A percentile compares a stretch with the other conserved stretches of the same genome.
phyloP scores from a whole-genome alignment of 1,140 invertebrate species.

The Callitettix versicolor region DNA sequence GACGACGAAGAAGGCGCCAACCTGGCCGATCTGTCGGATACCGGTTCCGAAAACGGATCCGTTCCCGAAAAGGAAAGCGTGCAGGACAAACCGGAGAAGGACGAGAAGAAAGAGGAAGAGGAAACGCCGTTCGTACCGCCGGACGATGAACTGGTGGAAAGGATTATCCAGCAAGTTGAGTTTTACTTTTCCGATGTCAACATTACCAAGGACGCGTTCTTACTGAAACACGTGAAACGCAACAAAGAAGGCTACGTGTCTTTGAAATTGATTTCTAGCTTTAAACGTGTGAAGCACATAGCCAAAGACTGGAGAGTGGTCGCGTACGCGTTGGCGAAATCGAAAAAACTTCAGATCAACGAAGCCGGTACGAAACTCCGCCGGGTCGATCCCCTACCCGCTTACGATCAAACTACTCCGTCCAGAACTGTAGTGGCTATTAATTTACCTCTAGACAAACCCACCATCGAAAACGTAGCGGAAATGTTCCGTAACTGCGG shows the following conservation, averaged over 20 bases:
- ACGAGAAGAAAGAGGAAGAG: slow-evolving; percentile 24
- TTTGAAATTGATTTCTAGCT: slow-evolving; percentile 85
- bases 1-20: slow-evolving; percentile 40
- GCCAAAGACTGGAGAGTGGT: slow-evolving; percentile 89
- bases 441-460: slow-evolving; percentile 68
- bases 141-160: slow-evolving; percentile 58
- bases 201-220: slow-evolving; percentile 88
- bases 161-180: slow-evolving; percentile 76
- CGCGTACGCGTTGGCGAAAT: slow-evolving; percentile 65
- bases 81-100: slow-evolving; percentile 2
- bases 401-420: slow-evolving; percentile 81
- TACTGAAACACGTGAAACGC: slow-evolving; percentile 84
- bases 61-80: slow-evolving; percentile 9
- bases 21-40: slow-evolving; percentile 50
- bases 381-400: slow-evolving; percentile 70
- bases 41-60: slow-evolving; percentile 20
- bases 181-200: slow-evolving; percentile 92
- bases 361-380: slow-evolving; percentile 83
- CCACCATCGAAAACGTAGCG: slow-evolving; percentile 77
- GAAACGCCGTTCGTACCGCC: slow-evolving; percentile 36
- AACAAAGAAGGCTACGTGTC: slow-evolving; percentile 93
- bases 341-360: slow-evolving; percentile 79
- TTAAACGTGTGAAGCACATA: slow-evolving; percentile 83
- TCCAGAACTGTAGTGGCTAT: slow-evolving; percentile 83
- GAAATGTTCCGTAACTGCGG: slow-evolving; percentile 78